Percentiles rank a stretch among this genome's conserved stretches.
Conservation (phyloP, 2,888 invertebrate species). For the Heliconius charithonia region DNA sequence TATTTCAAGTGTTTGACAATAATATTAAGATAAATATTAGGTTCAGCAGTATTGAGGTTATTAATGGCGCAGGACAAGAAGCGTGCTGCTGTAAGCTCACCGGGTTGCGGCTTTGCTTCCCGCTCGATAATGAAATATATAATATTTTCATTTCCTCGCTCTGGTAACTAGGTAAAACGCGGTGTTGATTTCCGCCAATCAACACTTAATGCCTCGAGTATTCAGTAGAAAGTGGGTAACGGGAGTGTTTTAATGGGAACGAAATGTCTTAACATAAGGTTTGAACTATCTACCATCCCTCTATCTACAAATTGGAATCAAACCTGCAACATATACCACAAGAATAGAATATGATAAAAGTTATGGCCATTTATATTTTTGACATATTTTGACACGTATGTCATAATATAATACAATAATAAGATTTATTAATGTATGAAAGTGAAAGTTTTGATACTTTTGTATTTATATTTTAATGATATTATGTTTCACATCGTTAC, state of each 20-base stretch:
- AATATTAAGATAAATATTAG: too few species aligned
- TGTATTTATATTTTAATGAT: constrained; percentile 58
- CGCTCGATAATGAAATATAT: too few species aligned
- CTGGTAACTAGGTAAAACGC: not conserved
- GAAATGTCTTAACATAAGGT: too few species aligned
- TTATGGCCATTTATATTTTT: not conserved
- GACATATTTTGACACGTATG: constrained; percentile 15
- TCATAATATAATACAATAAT: constrained; percentile 32
- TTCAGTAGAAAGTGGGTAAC: not conserved
- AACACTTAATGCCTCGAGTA: not conserved
- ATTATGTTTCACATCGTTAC: constrained; percentile 56
- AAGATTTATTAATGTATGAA: constrained; percentile 50
- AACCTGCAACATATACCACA: too few species aligned
- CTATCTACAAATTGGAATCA: too few species aligned
- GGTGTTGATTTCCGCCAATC: not conserved
- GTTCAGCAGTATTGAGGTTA: not conserved
- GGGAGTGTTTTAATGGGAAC: too few species aligned
- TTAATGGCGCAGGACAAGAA: not conserved
- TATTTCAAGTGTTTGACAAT: too few species aligned
- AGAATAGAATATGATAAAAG: not conserved
- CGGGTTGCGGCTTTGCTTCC: not conserved
- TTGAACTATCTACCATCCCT: too few species aligned
- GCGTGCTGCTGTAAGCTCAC: not conserved
- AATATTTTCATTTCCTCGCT: too few species aligned
- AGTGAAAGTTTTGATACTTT: constrained; percentile 61